A percentile compares a stretch with the other conserved stretches of the same genome.
phyloP scores from a whole-genome alignment of 2,888 invertebrate genomes.

The Saturnia japonica region DNA sequence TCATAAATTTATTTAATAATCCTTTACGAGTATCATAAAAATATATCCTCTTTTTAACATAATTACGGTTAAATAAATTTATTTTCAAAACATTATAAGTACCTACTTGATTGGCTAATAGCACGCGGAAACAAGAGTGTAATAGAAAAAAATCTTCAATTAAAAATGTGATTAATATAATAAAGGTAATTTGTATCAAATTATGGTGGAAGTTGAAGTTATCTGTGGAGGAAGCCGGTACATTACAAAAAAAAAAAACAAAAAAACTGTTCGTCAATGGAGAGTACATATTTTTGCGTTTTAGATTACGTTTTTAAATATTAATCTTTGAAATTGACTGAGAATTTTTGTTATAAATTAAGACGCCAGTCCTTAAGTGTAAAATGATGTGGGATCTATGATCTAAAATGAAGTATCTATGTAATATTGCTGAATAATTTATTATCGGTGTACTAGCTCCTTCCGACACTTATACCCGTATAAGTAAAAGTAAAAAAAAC shows the following conservation, averaged over 20 bases:
- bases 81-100: slow-evolving; percentile 18
- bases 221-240: neutral
- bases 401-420: too few species aligned
- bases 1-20: neutral
- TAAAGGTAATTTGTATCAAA: slow-evolving; percentile 2
- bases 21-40: neutral
- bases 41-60: neutral
- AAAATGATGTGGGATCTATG: too few species aligned
- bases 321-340: neutral
- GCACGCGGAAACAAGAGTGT: slow-evolving; percentile 22
- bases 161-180: slow-evolving; percentile 16
- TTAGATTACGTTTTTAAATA: neutral
- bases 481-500: too few species aligned
- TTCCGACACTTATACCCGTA: too few species aligned
- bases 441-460: too few species aligned
- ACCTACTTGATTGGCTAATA: slow-evolving; percentile 21
- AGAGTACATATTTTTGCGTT: too few species aligned
- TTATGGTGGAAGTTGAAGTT: neutral
- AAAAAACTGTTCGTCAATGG: neutral
- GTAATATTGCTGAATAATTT: too few species aligned
- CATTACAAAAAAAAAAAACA: neutral
- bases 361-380: too few species aligned
- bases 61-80: slow-evolving; percentile 15
- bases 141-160: slow-evolving; percentile 15
- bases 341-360: too few species aligned